A percentile compares a stretch with the other conserved stretches of the same genome.
These are phyloP conservation scores for Baryphthengus martii DNA, from an alignment of 2,113 vertebrate genomes.

Conservation along the genomic window DNA sequence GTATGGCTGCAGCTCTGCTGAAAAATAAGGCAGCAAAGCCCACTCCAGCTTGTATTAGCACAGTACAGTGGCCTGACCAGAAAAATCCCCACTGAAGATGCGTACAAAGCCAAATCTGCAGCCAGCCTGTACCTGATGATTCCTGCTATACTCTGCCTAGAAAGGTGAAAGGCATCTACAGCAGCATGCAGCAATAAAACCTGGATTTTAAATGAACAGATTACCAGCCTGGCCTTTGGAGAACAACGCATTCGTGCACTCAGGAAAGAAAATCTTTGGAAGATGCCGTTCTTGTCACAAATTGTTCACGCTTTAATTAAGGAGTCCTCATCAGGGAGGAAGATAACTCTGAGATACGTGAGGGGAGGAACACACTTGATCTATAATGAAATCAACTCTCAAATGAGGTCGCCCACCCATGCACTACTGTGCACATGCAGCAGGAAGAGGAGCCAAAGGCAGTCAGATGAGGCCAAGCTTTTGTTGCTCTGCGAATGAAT, in stretches of 20 bases:
- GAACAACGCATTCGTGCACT: background rate
- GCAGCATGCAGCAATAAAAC: background rate
- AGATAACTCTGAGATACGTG: background rate
- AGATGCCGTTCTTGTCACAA: background rate
- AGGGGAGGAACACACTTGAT: constrained; percentile 20
- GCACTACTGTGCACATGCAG: background rate
- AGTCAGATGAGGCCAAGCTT: background rate
- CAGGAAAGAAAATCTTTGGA: background rate
- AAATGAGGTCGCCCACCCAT: constrained; percentile 46
- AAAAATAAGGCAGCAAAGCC: background rate
- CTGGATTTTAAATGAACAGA: background rate
- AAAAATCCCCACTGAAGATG: background rate
- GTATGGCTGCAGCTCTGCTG: background rate
- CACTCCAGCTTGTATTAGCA: background rate
- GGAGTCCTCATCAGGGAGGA: constrained; percentile 2
- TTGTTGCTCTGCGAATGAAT: background rate
- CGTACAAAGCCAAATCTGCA: background rate
- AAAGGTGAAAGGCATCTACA: background rate
- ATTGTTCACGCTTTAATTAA: constrained; percentile 46
- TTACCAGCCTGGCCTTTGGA: background rate
- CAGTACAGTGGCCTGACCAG: background rate
- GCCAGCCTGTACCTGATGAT: background rate
- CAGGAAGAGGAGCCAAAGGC: background rate
- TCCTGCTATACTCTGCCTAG: background rate
- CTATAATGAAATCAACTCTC: constrained; percentile 40